phyloP scores from a whole-genome alignment of 2,888 invertebrate genomes.

The Papilio demoleus region DNA sequence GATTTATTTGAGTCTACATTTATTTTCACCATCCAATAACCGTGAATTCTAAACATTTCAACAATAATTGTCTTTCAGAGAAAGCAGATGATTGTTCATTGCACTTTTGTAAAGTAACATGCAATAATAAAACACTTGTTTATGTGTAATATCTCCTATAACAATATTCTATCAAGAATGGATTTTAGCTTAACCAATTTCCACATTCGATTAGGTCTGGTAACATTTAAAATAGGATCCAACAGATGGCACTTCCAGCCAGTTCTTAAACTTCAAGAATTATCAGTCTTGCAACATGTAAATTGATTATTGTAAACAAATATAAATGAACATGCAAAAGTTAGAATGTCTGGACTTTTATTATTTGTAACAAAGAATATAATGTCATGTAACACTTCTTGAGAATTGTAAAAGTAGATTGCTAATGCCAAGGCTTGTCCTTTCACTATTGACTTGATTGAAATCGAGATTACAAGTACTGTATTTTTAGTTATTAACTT shows the following conservation, averaged over 20 bases:
- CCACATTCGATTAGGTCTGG: too few species aligned
- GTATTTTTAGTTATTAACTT: background rate
- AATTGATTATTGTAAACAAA: background rate
- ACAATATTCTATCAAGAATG: too few species aligned
- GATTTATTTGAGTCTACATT: background rate
- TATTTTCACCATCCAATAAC: background rate
- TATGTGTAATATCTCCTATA: background rate
- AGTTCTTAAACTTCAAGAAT: too few species aligned
- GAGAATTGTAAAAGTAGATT: conserved; percentile 24
- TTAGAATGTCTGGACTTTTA: background rate
- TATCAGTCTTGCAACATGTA: too few species aligned
- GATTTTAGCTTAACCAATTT: too few species aligned
- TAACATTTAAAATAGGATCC: too few species aligned
- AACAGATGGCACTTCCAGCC: too few species aligned
- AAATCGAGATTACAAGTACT: conserved; percentile 3
- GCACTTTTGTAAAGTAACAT: background rate
- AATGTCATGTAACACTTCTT: conserved; percentile 25
- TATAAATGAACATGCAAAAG: background rate
- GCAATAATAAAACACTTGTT: background rate
- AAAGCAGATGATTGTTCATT: background rate
- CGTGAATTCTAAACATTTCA: background rate
- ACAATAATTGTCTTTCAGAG: background rate
- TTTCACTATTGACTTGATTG: conserved; percentile 24
- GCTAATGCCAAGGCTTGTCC: conserved; percentile 33
- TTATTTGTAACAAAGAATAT: conserved; percentile 14